phyloP scores from a whole-genome alignment of 2,797 vertebrate genomes.

The Strix occidentalis region DNA sequence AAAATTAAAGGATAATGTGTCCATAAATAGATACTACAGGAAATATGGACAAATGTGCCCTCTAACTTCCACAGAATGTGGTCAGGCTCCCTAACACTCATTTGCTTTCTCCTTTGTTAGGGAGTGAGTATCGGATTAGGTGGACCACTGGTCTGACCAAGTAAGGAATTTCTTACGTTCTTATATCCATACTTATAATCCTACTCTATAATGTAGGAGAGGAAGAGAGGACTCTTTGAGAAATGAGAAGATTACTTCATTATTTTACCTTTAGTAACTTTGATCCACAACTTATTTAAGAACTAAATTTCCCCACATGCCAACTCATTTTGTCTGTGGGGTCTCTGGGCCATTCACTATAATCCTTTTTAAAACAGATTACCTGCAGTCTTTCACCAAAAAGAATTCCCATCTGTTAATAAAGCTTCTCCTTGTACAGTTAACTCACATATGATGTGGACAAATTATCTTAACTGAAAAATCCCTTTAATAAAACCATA shows the following conservation, averaged over 20 bases:
- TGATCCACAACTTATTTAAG: background rate
- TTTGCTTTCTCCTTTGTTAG: background rate
- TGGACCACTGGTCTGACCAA: background rate
- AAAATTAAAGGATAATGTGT: background rate
- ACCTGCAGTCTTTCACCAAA: background rate
- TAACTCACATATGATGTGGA: background rate
- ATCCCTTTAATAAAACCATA: slow-evolving; percentile 10
- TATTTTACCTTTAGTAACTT: background rate
- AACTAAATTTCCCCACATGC: background rate
- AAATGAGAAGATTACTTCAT: background rate
- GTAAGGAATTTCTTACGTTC: background rate
- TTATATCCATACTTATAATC: background rate
- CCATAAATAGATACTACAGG: background rate
- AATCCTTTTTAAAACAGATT: background rate
- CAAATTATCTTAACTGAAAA: slow-evolving; percentile 37
- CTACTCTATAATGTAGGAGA: background rate
- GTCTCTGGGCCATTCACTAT: background rate
- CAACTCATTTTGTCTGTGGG: background rate
- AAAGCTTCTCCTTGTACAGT: background rate
- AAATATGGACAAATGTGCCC: background rate
- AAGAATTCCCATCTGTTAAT: background rate
- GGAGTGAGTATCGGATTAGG: background rate
- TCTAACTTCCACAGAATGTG: background rate
- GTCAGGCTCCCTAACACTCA: background rate
- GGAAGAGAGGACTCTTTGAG: background rate